Percentiles rank a stretch among this genome's conserved stretches.
Evolutionary conservation across 2,113 vertebrate genomes (phyloP).

Genomic region (Chroicocephalus ridibundus): DNA sequence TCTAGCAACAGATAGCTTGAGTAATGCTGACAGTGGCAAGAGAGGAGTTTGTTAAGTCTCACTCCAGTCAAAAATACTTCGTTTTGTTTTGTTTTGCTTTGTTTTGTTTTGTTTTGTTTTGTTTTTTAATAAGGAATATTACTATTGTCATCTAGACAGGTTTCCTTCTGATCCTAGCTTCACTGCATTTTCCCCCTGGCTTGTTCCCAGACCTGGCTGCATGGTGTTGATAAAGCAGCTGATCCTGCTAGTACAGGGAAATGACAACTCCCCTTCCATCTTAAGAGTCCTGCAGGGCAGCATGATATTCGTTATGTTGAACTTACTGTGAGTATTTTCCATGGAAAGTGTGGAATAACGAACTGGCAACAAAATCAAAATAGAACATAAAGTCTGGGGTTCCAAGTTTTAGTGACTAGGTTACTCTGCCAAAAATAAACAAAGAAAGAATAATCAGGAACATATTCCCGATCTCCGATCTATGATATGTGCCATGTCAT

Average conservation of each 20-base stretch:
- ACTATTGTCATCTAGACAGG: not conserved
- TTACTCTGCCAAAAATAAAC: constrained; percentile 25
- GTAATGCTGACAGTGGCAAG: not conserved
- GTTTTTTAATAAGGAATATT: not conserved
- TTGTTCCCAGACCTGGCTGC: not conserved
- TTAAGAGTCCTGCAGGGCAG: not conserved
- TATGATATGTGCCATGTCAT: not conserved
- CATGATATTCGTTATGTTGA: not conserved
- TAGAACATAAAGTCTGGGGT: not conserved
- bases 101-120: not conserved
- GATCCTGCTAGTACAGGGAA: not conserved
- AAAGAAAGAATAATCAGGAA: constrained; percentile 18
- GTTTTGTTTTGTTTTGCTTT: too few relatives aligned
- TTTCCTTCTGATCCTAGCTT: not conserved
- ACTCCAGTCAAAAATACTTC: not conserved
- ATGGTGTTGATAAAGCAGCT: not conserved
- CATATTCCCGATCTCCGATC: not conserved
- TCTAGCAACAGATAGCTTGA: not conserved
- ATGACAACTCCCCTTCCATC: not conserved
- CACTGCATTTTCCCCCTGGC: not conserved
- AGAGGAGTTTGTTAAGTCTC: not conserved
- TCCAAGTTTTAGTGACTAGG: constrained; percentile 11
- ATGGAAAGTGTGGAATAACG: not conserved
- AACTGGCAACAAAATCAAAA: not conserved
- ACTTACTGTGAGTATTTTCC: not conserved